Conservation (phyloP, 1,140 invertebrate genomes). For the Thaumatotibia leucotreta region DNA sequence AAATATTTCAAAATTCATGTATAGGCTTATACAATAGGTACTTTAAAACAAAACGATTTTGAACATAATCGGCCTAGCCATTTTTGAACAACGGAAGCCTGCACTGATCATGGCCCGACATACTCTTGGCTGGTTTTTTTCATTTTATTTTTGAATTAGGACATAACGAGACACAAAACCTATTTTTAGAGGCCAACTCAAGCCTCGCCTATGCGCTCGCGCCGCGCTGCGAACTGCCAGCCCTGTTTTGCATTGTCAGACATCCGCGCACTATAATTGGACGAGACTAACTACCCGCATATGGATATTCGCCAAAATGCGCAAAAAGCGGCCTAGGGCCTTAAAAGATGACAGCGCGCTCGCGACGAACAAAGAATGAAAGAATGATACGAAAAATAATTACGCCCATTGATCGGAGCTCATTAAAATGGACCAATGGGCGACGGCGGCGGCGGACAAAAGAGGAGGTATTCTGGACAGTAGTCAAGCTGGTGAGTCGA, state of each 20-base stretch:
- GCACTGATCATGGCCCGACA: too few relatives aligned
- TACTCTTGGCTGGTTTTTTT: too few relatives aligned
- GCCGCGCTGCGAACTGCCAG: not conserved
- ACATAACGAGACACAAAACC: too few relatives aligned
- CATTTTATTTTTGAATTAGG: too few relatives aligned
- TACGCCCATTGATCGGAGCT: slow-evolving; percentile 70
- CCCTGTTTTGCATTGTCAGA: slow-evolving; percentile 13
- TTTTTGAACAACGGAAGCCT: too few relatives aligned
- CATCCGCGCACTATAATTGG: slow-evolving; percentile 17
- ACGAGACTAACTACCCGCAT: slow-evolving; percentile 31
- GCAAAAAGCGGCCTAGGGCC: slow-evolving; percentile 51
- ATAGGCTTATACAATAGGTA: too few relatives aligned
- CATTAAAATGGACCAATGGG: slow-evolving; percentile 67
- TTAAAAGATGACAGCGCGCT: slow-evolving; percentile 60
- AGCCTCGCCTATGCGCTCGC: too few relatives aligned
- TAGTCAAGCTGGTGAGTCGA: not conserved
- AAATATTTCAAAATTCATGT: too few relatives aligned
- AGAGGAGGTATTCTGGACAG: not conserved
- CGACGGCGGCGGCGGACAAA: slow-evolving; percentile 44
- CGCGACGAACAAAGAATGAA: slow-evolving; percentile 59
- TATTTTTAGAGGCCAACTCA: too few relatives aligned
- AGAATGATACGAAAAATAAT: slow-evolving; percentile 72
- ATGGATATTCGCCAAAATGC: slow-evolving; percentile 59
- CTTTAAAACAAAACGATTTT: too few relatives aligned
- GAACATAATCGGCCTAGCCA: too few relatives aligned